Percentiles rank a stretch among this genome's conserved stretches.
Conservation (phyloP, 2,888 invertebrate genomes). For the Furcula furcula region DNA sequence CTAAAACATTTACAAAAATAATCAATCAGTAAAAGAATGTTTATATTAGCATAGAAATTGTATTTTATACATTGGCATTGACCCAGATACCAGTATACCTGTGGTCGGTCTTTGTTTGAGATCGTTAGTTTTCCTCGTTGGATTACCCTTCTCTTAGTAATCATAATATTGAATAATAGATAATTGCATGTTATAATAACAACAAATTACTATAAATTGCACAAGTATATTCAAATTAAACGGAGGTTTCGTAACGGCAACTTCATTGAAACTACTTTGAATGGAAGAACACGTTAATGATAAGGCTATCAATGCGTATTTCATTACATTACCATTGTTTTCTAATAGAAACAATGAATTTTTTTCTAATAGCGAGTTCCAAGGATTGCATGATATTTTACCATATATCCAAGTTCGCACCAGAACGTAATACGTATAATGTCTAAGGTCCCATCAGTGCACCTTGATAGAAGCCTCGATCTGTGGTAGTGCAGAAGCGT, state of each 20-base stretch:
- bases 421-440: too few species aligned
- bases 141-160: slow-evolving; percentile 37
- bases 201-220: slow-evolving; percentile 27
- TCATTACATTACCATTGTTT: too few species aligned
- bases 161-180: slow-evolving; percentile 33
- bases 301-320: too few species aligned
- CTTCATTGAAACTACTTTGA: too few species aligned
- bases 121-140: slow-evolving; percentile 43
- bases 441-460: too few species aligned
- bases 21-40: neutral
- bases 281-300: too few species aligned
- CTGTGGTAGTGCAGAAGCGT: too few species aligned
- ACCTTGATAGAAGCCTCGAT: too few species aligned
- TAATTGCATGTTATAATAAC: slow-evolving; percentile 25
- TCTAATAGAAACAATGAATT: too few species aligned
- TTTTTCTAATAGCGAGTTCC: too few species aligned
- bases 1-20: neutral
- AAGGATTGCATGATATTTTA: too few species aligned
- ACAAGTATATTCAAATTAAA: slow-evolving; percentile 21
- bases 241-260: slow-evolving; percentile 21
- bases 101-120: slow-evolving; percentile 21
- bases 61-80: slow-evolving; percentile 8
- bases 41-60: neutral
- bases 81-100: slow-evolving; percentile 2
- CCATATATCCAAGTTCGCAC: too few species aligned